phyloP scores from a whole-genome alignment of 2,797 vertebrate species.

The Rallus crepitans region DNA sequence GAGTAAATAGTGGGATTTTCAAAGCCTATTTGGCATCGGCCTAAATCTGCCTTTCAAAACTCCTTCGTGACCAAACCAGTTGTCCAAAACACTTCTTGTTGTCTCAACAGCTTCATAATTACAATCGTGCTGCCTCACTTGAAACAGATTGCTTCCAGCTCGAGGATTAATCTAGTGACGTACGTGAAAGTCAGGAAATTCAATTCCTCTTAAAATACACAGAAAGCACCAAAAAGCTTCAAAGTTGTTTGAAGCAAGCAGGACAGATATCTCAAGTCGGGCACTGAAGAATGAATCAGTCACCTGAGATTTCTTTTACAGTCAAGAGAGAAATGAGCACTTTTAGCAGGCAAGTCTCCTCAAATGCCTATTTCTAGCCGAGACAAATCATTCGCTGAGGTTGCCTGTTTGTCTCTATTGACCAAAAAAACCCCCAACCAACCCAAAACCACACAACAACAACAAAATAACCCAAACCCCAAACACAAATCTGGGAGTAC shows the following conservation, averaged over 20 bases:
- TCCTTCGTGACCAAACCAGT: slow-evolving; percentile 25
- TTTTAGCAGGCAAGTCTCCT: slow-evolving; percentile 8
- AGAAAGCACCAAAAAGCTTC: not conserved
- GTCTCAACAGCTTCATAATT: slow-evolving; percentile 39
- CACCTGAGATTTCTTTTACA: slow-evolving; percentile 33
- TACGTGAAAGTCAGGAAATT: not conserved
- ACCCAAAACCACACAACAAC: too few species aligned
- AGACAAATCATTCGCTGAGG: not conserved
- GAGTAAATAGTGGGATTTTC: slow-evolving; percentile 44
- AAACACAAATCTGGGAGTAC: not conserved
- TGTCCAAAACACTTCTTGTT: slow-evolving; percentile 35
- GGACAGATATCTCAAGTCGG: not conserved
- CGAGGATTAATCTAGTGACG: not conserved
- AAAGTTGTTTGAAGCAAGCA: not conserved
- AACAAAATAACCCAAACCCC: too few species aligned
- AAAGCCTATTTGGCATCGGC: slow-evolving; percentile 34
- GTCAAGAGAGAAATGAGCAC: slow-evolving; percentile 1
- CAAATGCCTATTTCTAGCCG: not conserved
- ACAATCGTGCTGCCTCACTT: not conserved
- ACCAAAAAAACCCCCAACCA: not conserved
- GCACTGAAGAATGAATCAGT: not conserved
- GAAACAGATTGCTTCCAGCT: slow-evolving; percentile 35
- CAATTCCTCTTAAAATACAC: slow-evolving; percentile 18
- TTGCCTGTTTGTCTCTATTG: not conserved
- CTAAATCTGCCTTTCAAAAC: slow-evolving; percentile 59